Percentiles rank a stretch among this genome's conserved stretches.
Evolutionary conservation across 2,797 vertebrate genomes (phyloP).

Genomic region (Gymnodraco acuticeps): DNA sequence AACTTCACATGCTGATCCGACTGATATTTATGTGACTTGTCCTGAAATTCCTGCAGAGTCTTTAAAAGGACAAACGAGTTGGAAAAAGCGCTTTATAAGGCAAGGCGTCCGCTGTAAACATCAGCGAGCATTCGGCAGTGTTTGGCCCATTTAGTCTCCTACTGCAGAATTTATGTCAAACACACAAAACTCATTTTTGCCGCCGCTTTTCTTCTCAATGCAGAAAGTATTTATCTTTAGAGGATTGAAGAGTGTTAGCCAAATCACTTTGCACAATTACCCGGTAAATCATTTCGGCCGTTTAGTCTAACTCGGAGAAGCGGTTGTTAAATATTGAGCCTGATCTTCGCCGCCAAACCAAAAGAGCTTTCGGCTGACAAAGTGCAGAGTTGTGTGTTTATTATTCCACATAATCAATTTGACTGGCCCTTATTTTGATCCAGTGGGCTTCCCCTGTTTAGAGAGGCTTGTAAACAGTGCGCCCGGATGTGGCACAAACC

Average conservation of each 20-base stretch:
- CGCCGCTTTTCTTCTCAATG: neutral
- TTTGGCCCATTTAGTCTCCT: conserved; percentile 86
- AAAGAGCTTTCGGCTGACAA: conserved; percentile 47
- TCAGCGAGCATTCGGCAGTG: conserved; percentile 84
- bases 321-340: conserved; percentile 42
- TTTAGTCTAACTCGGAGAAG: conserved; percentile 27
- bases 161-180: conserved; percentile 86
- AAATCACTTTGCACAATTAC: conserved; percentile 48
- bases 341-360: conserved; percentile 35
- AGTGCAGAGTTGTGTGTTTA: conserved; percentile 64
- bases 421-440: conserved; percentile 69
- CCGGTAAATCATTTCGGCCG: conserved; percentile 37
- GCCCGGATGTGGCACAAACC: conserved; percentile 77
- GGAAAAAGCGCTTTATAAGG: conserved; percentile 91
- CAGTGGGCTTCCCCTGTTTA: conserved; percentile 81
- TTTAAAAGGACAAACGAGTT: conserved; percentile 90
- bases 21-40: conserved; percentile 90
- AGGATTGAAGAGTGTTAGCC: conserved; percentile 25
- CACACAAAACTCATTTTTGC: conserved; percentile 63
- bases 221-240: conserved; percentile 46
- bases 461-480: conserved; percentile 74
- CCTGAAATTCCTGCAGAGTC: conserved; percentile 87
- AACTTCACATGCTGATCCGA: conserved; percentile 87
- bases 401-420: conserved; percentile 71
- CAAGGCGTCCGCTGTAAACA: conserved; percentile 89